Base-by-base conservation (phyloP, 2,888 invertebrate species). In the Calliphora vomitoria region DNA sequence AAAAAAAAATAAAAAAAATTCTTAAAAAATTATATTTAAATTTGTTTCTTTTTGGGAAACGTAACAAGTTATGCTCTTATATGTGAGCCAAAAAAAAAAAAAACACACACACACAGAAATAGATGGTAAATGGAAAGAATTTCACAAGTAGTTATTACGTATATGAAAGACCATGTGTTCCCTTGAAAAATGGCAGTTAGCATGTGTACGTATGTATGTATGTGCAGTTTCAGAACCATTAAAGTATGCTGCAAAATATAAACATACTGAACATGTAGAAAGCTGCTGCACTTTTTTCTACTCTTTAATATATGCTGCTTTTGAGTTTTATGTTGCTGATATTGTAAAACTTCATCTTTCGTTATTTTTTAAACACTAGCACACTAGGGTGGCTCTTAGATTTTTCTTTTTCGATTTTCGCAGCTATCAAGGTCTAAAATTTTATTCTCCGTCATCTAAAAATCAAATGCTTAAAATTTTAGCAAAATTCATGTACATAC, bases 151-250 rank as follows among this genome's bases (percentile, higher is more conserved):
- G 75, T 80, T 75, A 64, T 82, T 75, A 75, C 84, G 84, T 41
- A 82, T 82, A 87, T 85, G 69, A 79, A 85, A 87, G 85, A 87
- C 85, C 87, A 87, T 87, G 87, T 87, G 85, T 75, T 85, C 75
- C 80, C 58, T 82, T 71, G 64, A 72, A 82, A 62, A 71, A 50
- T 58, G 13, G 8, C 10, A 47, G 15, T 18, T 58, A 55, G 44
- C 18, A 38, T 66, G 8, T 69, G 47, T 38, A 58, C 25, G 25
- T 38, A 58, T 69, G 47, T 38, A 58, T 2, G 25, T 38, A 58
- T 80, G 44, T n/a, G 53, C 41, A 66, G 41, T 58, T 78, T 31
- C 31, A 11, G 41, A 78, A 25, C 10, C 64, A 3, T 58, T 38
- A n/a, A 62, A 8, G 13, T 66, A 75, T 66, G 18, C 38, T 58